Percentiles rank a stretch among this genome's conserved stretches.
Evolutionary conservation across 2,113 vertebrate species (phyloP).

Genomic region (Tupaia chinensis): DNA sequence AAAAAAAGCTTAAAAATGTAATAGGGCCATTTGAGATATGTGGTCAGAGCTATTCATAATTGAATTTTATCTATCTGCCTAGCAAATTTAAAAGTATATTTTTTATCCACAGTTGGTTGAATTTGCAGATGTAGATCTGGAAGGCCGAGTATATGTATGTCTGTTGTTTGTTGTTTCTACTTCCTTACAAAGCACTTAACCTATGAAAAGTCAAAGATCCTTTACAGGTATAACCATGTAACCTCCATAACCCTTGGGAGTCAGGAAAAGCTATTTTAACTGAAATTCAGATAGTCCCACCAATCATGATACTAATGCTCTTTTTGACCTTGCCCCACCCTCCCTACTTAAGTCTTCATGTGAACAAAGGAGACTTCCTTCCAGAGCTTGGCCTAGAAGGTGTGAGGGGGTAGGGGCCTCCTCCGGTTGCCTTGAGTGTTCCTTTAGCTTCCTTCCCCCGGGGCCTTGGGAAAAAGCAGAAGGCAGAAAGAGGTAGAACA

Average conservation of each 20-base stretch:
- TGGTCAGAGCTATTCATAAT: background rate
- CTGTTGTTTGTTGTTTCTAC: background rate
- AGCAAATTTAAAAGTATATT: too few relatives aligned
- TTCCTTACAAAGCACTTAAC: slow-evolving; percentile 1
- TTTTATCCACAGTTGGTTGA: too few relatives aligned
- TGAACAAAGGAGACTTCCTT: background rate
- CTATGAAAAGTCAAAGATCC: slow-evolving; percentile 9
- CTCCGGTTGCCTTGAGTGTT: background rate
- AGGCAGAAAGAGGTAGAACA: background rate
- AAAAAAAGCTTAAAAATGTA: slow-evolving; percentile 40
- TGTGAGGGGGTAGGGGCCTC: background rate
- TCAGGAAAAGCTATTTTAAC: background rate
- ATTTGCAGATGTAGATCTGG: too few relatives aligned
- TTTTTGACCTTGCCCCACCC: background rate
- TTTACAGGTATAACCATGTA: background rate
- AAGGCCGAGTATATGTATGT: too few relatives aligned
- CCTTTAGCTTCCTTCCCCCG: background rate
- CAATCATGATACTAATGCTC: background rate
- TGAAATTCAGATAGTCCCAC: background rate
- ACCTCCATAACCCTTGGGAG: background rate
- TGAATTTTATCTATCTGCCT: background rate
- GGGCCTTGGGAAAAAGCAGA: background rate
- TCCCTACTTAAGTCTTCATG: background rate
- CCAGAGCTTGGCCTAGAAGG: background rate
- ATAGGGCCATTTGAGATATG: background rate